Evolutionary conservation across 2,797 vertebrate species (phyloP), one percentile per base, ranked within the genome.

Genomic region (Girardinus metallicus): DNA sequence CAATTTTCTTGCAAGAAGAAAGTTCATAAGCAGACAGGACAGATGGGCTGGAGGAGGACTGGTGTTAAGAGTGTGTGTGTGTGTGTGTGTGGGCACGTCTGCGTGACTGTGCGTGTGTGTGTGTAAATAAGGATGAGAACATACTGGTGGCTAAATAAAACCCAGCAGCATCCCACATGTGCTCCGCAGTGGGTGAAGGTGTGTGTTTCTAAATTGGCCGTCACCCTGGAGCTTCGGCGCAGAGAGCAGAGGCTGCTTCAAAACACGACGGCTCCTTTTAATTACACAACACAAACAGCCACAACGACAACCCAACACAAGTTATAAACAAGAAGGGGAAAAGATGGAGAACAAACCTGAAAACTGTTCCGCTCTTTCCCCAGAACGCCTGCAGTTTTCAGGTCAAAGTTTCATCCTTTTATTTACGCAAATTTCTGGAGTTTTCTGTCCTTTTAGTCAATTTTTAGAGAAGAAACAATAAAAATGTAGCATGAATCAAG

Each of bases 11-110:
- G 10, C 4, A 60, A 68, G 29, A 66, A 39, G 81, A 82, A 85
- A 74, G 79, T 86, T 88, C 64, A 85, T 78, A 47, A 77, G 86
- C 80, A 91, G 89, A 87, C 85, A 81, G 77, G 86, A 81, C 94
- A 95, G 94, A 94, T 93, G 94, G 93, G 82, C 73, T 76, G 92
- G 91, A 92, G 93, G 93, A 94, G 88, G 89, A 62, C 83, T 88
- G 92, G 88, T 87, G 90, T 83, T 83, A 80, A 86, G 79, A 80
- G 83, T 82, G 83, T 26, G 23, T 53, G 51, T 53, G 51, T 53
- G 23, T 9, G 16, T 80, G 78, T 80, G 49, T 47, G 80, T 43
- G 84, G 79, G 76, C 23, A 44, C 1, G 23, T 26, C 23, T n/a
- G 51, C 23, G 23, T 53, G 51, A 11, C 9, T 55, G 47, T 77